These are phyloP conservation scores for Hydrotaea cyrtoneurina DNA, from an alignment of 2,888 invertebrate species.

Conservation along the genomic window DNA sequence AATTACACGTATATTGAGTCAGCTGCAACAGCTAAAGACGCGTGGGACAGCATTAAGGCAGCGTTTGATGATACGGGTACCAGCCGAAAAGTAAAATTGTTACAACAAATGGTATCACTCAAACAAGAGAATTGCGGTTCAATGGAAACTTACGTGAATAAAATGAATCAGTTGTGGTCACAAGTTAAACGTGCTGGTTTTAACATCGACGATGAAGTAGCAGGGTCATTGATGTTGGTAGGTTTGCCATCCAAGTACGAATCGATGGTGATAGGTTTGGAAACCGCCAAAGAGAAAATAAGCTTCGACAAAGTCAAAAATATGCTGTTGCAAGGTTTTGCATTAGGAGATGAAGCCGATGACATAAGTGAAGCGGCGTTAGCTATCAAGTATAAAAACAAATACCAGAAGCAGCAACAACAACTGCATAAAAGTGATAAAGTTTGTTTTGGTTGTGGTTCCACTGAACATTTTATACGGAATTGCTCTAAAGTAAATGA, in stretches of 20 bases:
- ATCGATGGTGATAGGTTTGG: constrained; percentile 55
- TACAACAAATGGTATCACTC: constrained; percentile 28
- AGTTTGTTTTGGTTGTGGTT: too few relatives aligned
- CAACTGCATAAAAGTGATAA: not conserved
- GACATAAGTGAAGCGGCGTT: not conserved
- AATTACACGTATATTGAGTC: constrained; percentile 53
- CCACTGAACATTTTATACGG: too few relatives aligned
- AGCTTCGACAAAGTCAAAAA: constrained; percentile 48
- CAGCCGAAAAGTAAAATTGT: constrained; percentile 2
- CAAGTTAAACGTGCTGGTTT: not conserved
- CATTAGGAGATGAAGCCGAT: not conserved
- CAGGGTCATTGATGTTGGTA: not conserved
- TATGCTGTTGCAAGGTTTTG: constrained; percentile 43
- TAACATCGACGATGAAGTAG: not conserved
- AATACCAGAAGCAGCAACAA: not conserved
- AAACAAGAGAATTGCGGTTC: not conserved
- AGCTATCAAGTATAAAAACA: constrained; percentile 21
- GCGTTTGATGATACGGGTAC: constrained; percentile 52
- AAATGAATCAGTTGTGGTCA: not conserved
- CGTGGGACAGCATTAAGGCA: constrained; percentile 53
- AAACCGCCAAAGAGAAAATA: constrained; percentile 46
- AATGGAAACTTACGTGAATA: not conserved
- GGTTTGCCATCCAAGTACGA: not conserved
- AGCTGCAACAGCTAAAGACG: constrained; percentile 46
- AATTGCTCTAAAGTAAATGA: constrained; percentile 33